Evolutionary conservation across 2,888 invertebrate species (phyloP), one percentile per base, ranked within the genome.

Genomic region (Esperia sulphurella): DNA sequence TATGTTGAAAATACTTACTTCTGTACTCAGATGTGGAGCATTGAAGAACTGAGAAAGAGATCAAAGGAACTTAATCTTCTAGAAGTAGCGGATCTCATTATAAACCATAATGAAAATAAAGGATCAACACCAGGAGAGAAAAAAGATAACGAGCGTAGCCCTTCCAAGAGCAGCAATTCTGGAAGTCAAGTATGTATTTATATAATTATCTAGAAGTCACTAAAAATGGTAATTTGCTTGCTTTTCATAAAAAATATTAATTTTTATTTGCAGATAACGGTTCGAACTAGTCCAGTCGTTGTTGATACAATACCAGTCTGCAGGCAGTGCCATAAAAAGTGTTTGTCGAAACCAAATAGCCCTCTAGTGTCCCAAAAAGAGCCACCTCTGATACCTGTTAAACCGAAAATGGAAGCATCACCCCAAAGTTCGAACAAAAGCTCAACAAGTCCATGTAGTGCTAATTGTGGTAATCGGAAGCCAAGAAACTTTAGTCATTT

Each of bases 291-390:
- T 78, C 94, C 94, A 51, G 92, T 93, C 51, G 92, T 93, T 46
- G 92, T 93, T 53, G 95, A 94, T 79, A 92, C 93, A 49, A 91
- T 94, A 66, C 92, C 94, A 47, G 93, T 95, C 48, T 95, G 95
- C 81, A 92, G 93, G 58, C 93, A 94, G 78, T 95, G 95, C 81
- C 95, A 95, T 70, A 94, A 93, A 83, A 94, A 94, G 69, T 95
- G 95, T 82, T 91, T 93, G 56, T 91, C 91, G 7, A 91, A 90
- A 67, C 90, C 90, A 53, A 91, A 90, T 60, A 90, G 88, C 61
- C 91, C 89, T 7, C 70, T 88, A 61, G 69, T 88, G 50, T 83
- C 90, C 12, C 88, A 88, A 63, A 88, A 83, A 69, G 86, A 86
- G 64, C 77, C 82, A 14, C 68, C 78, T 29, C 48, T 71, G 14